phyloP scores from a whole-genome alignment of 2,888 invertebrate genomes.

The Micoletzkya japonica region DNA sequence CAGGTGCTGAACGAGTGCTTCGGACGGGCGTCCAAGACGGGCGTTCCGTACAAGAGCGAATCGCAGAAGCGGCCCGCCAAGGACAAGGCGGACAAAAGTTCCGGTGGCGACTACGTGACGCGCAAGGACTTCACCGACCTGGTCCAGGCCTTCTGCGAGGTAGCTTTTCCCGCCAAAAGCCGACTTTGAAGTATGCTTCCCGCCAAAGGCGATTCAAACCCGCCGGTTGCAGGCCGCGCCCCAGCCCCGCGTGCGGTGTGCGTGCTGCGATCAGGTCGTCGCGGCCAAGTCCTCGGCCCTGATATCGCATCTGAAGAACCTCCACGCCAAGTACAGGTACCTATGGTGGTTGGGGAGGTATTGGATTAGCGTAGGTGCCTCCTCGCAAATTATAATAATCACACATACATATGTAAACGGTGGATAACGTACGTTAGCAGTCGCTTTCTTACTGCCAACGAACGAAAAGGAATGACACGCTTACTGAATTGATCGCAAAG shows the following conservation, averaged over 20 bases:
- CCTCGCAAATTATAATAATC: too few relatives aligned
- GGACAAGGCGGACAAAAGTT: neutral
- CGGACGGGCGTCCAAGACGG: neutral
- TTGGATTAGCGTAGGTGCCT: too few relatives aligned
- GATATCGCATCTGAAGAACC: constrained; percentile 5
- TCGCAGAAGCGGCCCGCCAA: constrained; percentile 2
- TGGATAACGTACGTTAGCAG: too few relatives aligned
- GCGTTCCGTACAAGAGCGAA: neutral
- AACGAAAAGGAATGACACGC: too few relatives aligned
- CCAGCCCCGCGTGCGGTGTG: neutral
- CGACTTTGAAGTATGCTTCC: too few relatives aligned
- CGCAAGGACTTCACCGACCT: neutral
- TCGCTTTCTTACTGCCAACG: too few relatives aligned
- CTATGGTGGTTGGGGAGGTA: too few relatives aligned
- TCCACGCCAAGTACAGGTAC: constrained; percentile 12
- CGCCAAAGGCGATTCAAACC: too few relatives aligned
- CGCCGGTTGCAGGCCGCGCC: too few relatives aligned
- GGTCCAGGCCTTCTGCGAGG: neutral
- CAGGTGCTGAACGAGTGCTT: constrained; percentile 21
- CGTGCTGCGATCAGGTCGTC: constrained; percentile 2
- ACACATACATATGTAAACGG: too few relatives aligned
- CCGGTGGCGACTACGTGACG: neutral
- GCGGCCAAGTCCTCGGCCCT: neutral
- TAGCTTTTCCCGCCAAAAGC: too few relatives aligned
- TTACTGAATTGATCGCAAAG: too few relatives aligned